phyloP scores from a whole-genome alignment of 35 echinoderm and acorn worm genomes.

The Patiria miniata region DNA sequence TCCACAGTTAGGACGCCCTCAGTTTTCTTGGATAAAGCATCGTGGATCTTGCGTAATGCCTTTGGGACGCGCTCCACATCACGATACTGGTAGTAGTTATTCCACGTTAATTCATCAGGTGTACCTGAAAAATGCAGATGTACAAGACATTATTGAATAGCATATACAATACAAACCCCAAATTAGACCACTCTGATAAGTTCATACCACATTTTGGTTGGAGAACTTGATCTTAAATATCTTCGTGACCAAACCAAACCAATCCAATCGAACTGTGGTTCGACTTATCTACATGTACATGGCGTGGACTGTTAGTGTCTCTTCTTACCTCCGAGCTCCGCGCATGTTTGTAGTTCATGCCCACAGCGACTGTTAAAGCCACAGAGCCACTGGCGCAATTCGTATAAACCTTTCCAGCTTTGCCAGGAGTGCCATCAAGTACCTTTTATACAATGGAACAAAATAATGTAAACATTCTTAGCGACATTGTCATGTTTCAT shows the following conservation, averaged over 20 bases:
- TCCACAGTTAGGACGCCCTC: constrained; percentile 47
- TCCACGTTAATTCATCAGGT: background rate
- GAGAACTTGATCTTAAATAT: too few relatives aligned
- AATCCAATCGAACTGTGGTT: too few relatives aligned
- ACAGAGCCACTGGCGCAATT: constrained; percentile 6
- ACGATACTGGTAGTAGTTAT: constrained; percentile 44
- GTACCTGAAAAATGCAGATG: constrained; percentile 14
- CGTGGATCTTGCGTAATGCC: constrained; percentile 46
- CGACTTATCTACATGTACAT: too few relatives aligned
- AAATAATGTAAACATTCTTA: too few relatives aligned
- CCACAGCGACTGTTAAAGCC: constrained; percentile 39
- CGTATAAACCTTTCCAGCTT: constrained; percentile 7
- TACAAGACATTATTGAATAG: too few relatives aligned
- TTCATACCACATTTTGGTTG: too few relatives aligned
- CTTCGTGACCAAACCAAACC: too few relatives aligned
- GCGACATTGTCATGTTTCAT: too few relatives aligned
- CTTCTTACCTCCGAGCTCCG: background rate
- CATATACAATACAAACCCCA: too few relatives aligned
- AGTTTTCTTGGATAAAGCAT: constrained; percentile 7
- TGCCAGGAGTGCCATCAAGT: constrained; percentile 3
- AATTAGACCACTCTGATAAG: too few relatives aligned
- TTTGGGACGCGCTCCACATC: constrained; percentile 59
- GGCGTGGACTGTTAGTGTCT: constrained; percentile 16
- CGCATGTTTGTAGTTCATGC: constrained; percentile 49
- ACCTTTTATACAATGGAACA: too few relatives aligned